phyloP scores from a whole-genome alignment of 1,140 invertebrate species.

The Drosophila leontia region DNA sequence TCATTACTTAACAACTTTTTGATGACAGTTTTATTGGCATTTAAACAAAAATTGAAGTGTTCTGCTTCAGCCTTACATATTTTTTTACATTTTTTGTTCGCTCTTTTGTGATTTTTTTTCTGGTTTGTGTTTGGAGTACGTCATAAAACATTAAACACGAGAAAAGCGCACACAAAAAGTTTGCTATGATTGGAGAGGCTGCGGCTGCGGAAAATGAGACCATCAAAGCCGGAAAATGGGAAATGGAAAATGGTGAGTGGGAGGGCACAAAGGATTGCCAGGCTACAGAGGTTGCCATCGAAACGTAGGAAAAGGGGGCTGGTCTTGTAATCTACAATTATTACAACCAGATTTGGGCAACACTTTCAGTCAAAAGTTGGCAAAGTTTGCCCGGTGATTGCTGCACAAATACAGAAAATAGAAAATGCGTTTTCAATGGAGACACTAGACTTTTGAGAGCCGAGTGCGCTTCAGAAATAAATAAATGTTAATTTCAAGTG shows the following conservation, averaged over 20 bases:
- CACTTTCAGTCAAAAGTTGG: slow-evolving; percentile 29
- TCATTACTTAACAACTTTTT: slow-evolving; percentile 83
- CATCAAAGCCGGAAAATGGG: slow-evolving; percentile 43
- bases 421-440: slow-evolving; percentile 27
- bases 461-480: slow-evolving; percentile 36
- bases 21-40: slow-evolving; percentile 81
- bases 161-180: slow-evolving; percentile 51
- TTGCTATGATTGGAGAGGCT: slow-evolving; percentile 41
- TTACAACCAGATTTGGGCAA: slow-evolving; percentile 26
- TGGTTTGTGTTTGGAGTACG: slow-evolving; percentile 25
- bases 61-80: slow-evolving; percentile 38
- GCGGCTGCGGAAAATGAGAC: slow-evolving; percentile 47
- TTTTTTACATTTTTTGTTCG: slow-evolving; percentile 23
- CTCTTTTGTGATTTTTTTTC: slow-evolving; percentile 1
- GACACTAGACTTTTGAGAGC: neutral
- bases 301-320: neutral
- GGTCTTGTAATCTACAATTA: slow-evolving; percentile 42
- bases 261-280: slow-evolving; percentile 14
- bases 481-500: slow-evolving; percentile 33
- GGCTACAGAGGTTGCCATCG: slow-evolving; percentile 10
- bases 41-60: slow-evolving; percentile 62
- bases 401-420: slow-evolving; percentile 36
- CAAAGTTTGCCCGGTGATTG: slow-evolving; percentile 22
- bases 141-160: slow-evolving; percentile 53
- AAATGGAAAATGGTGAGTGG: slow-evolving; percentile 4